Evolutionary conservation across 2,797 vertebrate genomes (phyloP).

Genomic region (Crypturellus tataupa): DNA sequence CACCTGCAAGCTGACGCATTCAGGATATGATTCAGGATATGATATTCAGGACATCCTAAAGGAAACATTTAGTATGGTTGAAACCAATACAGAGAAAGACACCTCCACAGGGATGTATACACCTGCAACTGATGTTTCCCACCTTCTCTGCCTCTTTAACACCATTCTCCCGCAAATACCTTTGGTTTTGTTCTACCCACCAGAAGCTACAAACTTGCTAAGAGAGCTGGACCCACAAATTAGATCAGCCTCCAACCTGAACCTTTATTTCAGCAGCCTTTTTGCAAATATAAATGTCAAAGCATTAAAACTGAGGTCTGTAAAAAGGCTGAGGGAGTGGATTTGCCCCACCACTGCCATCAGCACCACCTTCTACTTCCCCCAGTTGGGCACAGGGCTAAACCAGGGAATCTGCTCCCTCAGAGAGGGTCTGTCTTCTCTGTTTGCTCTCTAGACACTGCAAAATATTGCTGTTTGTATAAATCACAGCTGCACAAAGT

Average conservation of each 20-base stretch:
- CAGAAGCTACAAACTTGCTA: not conserved
- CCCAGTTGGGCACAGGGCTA: accelerated
- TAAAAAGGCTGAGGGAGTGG: not conserved
- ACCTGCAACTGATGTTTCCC: not conserved
- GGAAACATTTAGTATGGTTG: not conserved
- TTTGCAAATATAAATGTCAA: not conserved
- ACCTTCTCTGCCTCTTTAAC: not conserved
- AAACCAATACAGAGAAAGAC: not conserved
- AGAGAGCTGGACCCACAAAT: not conserved
- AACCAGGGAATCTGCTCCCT: not conserved
- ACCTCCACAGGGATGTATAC: not conserved
- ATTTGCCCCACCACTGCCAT: not conserved
- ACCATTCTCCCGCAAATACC: not conserved
- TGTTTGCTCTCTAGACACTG: not conserved
- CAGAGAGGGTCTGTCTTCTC: not conserved
- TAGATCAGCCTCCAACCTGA: not conserved
- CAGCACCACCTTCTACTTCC: too few relatives aligned
- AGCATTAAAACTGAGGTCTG: not conserved
- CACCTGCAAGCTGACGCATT: not conserved
- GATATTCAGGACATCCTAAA: not conserved
- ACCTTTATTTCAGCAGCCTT: accelerated
- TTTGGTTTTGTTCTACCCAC: not conserved
- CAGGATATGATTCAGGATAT: not conserved
- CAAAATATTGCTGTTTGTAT: not conserved
- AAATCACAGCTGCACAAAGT: not conserved